Base-by-base conservation (phyloP, 2,113 vertebrate genomes). In the Aptenodytes forsteri region DNA sequence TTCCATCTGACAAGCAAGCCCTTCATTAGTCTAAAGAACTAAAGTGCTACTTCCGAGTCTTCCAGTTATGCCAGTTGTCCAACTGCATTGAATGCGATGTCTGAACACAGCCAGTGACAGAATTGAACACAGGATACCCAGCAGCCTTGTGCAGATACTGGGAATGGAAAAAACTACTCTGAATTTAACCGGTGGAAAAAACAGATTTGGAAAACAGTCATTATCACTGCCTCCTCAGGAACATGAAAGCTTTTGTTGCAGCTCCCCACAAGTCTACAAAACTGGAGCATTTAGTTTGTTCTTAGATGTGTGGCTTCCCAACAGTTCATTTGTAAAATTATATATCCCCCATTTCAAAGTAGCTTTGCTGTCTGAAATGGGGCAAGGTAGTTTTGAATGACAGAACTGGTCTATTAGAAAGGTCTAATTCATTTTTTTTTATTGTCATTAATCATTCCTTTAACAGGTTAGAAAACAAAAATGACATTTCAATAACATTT, bases 401-500 rank as follows among this genome's bases (percentile, higher is more conserved):
- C 16, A 93, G 86, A 92, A 95, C 34, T 89, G 58, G 76, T 96
- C 88, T 98, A 95, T 95, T 98, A 99, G 96, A 99, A 99, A 99
- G 97, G 98, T 97, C 71, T 97, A 79, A 93, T 98, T 98, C 46
- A 8, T 46, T 32, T 59, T 34, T 98, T 99, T 98, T 99, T 98
- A 98, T 93, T 92, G 71, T 85, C 56, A 52, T 82, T 92, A 92
- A 71, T 96, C 97, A 98, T 98, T 98, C 98, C 98, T 98, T 98
- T 98, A 98, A 98, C 98, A 98, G 98, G 98, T 98, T 98, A 98
- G 95, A 99, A 99, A 99, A 98, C 97, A 98, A 98, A 98, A 94
- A 96, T 97, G 98, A 98, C 98, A 98, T 96, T 98, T 98, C 97
- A 98, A 89, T 98, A 99, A 98, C 97, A 97, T 97, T 97, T 96